phyloP scores from a whole-genome alignment of 2,888 invertebrate species.

The Ashinkailepas kermadecensis region DNA sequence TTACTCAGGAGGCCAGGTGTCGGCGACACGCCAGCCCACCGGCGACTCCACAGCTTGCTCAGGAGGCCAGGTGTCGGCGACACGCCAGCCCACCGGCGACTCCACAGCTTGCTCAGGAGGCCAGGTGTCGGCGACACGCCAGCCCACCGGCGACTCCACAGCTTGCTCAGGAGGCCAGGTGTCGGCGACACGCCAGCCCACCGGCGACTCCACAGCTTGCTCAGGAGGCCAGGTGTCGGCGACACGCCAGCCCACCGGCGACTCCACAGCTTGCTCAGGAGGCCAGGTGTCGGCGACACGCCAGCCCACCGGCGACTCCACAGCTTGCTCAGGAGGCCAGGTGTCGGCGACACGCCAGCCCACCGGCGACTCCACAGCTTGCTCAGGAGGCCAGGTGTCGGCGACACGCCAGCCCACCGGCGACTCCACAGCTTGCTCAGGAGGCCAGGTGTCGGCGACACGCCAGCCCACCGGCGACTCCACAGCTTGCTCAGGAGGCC shows the following conservation, averaged over 20 bases:
- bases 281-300: neutral
- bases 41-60: neutral
- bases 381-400: neutral
- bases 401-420: no score
- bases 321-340: neutral
- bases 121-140: neutral
- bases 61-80: neutral
- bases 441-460: neutral
- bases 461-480: neutral
- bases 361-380: neutral
- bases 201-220: no score
- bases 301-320: no score
- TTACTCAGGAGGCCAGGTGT: neutral
- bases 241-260: neutral
- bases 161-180: neutral
- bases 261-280: neutral
- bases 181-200: no score
- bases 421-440: no score
- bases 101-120: no score
- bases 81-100: no score
- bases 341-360: neutral
- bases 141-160: neutral
- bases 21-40: neutral
- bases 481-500: neutral
- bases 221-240: neutral